Percentiles rank a stretch among this genome's conserved stretches.
Evolutionary conservation across 2,888 invertebrate genomes (phyloP).

Genomic region (Ernsta delagoae): DNA sequence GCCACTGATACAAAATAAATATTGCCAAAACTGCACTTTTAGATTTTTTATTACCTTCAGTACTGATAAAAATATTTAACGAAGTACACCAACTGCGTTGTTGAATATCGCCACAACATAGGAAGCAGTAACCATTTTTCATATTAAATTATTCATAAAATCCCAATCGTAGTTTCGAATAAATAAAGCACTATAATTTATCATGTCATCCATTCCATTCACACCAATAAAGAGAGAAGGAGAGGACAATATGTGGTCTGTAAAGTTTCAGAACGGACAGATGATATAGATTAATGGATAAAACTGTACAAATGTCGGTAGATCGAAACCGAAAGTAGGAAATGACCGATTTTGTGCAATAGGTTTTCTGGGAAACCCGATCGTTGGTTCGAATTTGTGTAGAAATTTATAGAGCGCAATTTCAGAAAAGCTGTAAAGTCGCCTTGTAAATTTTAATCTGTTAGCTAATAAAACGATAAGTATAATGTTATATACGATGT

Average conservation of each 20-base stretch:
- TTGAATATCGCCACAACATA: background rate
- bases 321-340: constrained; percentile 34
- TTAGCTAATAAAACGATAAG: constrained; percentile 22
- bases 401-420: constrained; percentile 20
- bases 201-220: constrained; percentile 13
- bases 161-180: constrained; percentile 7
- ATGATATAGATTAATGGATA: constrained; percentile 30
- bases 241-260: constrained; percentile 10
- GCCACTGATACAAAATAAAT: no score
- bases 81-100: background rate
- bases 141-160: constrained; percentile 17
- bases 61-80: background rate
- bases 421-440: constrained; percentile 20
- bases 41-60: no score
- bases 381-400: constrained; percentile 16
- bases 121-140: constrained; percentile 18
- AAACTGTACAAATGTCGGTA: constrained; percentile 12
- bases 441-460: constrained; percentile 14
- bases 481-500: constrained; percentile 7
- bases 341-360: constrained; percentile 30
- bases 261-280: constrained; percentile 30
- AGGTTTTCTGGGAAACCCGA: constrained; percentile 26
- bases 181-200: constrained; percentile 24
- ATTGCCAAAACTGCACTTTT: no score
- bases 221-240: constrained; percentile 1